A percentile compares a stretch with the other conserved stretches of the same genome.
phyloP scores from a whole-genome alignment of 2,797 vertebrate genomes.

The Borostomias antarcticus region DNA sequence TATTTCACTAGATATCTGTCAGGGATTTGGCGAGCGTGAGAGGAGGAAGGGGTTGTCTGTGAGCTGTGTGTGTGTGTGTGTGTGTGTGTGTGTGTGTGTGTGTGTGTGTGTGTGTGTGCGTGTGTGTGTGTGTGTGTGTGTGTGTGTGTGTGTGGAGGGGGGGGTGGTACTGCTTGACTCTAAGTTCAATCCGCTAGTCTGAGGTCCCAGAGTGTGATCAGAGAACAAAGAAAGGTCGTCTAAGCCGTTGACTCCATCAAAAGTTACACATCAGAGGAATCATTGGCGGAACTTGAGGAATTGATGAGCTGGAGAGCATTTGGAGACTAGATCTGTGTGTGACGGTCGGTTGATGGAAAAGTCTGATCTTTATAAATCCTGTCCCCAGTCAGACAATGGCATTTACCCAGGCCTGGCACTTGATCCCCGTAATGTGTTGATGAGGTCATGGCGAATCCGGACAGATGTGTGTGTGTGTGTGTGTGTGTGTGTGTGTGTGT shows the following conservation, averaged over 20 bases:
- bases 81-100: neutral
- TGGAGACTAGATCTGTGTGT: constrained; percentile 46
- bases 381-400: constrained; percentile 52
- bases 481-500: neutral
- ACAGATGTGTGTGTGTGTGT: constrained; percentile 15
- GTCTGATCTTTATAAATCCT: constrained; percentile 62
- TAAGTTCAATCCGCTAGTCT: neutral
- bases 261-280: neutral
- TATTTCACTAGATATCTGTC: constrained; percentile 12
- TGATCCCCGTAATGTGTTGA: constrained; percentile 65
- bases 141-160: neutral
- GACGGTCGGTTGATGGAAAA: constrained; percentile 47
- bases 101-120: neutral
- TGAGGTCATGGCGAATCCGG: constrained; percentile 52
- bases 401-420: constrained; percentile 64
- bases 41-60: neutral
- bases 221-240: neutral
- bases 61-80: neutral
- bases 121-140: neutral
- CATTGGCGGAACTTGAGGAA: neutral
- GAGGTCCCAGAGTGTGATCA: neutral
- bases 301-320: constrained; percentile 33
- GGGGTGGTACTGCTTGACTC: neutral
- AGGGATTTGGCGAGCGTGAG: neutral
- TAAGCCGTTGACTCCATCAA: neutral